Conservation (phyloP, 2,113 vertebrate genomes). For the Chlorocebus sabaeus region DNA sequence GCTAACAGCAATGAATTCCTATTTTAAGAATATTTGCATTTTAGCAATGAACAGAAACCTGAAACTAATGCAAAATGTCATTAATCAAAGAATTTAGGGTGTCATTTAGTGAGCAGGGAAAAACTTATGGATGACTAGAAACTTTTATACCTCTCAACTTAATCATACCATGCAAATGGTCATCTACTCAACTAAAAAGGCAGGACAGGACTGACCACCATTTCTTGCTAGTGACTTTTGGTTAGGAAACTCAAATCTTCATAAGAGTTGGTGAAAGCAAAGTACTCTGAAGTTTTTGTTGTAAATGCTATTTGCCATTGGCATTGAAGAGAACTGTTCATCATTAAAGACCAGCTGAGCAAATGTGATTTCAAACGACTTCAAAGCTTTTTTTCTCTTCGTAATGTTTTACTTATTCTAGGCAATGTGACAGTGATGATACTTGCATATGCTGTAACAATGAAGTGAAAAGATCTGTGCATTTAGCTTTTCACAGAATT, state of each 20-base stretch:
- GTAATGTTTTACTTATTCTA: slow-evolving; percentile 4
- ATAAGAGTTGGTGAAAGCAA: background rate
- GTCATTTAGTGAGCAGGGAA: background rate
- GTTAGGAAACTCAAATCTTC: background rate
- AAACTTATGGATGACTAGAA: background rate
- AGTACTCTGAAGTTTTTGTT: background rate
- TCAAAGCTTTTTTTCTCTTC: background rate
- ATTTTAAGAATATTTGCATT: background rate
- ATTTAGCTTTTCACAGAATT: background rate
- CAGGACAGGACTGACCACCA: background rate
- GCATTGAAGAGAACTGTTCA: background rate
- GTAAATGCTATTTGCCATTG: background rate
- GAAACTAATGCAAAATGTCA: background rate
- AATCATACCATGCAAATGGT: background rate
- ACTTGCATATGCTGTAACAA: slow-evolving; percentile 5
- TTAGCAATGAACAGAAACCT: background rate
- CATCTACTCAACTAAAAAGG: background rate
- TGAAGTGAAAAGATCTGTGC: background rate
- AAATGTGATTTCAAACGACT: slow-evolving; percentile 8
- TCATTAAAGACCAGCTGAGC: background rate
- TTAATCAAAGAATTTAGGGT: background rate
- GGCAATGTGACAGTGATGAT: background rate
- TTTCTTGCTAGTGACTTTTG: background rate
- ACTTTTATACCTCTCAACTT: background rate
- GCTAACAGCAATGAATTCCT: background rate